phyloP scores from a whole-genome alignment of 2,113 vertebrate species.

The Chloropsis cyanopogon region DNA sequence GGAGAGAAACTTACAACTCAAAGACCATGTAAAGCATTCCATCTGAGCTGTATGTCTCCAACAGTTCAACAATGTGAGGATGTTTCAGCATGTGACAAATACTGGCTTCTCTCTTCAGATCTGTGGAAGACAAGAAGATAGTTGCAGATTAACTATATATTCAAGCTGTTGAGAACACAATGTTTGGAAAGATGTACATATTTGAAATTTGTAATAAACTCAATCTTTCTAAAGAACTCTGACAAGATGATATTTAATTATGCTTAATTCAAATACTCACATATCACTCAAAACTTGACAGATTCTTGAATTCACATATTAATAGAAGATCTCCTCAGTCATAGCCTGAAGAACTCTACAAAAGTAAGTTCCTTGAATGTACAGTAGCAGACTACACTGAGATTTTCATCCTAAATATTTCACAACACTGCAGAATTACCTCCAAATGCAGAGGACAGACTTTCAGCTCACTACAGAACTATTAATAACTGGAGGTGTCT shows the following conservation, averaged over 20 bases:
- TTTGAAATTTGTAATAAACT: background rate
- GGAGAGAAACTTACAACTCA: slow-evolving; percentile 90
- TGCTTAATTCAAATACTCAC: background rate
- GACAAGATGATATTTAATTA: background rate
- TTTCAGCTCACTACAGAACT: background rate
- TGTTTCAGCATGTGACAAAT: slow-evolving; percentile 99
- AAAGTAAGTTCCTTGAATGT: background rate
- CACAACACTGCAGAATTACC: background rate
- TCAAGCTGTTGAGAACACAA: background rate
- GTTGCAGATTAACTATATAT: slow-evolving; percentile 27
- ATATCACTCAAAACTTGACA: background rate
- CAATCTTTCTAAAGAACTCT: background rate
- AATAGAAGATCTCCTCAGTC: background rate
- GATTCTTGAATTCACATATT: background rate
- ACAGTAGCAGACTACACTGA: background rate
- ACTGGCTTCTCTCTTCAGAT: slow-evolving; percentile 98
- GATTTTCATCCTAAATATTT: background rate
- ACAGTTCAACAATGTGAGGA: slow-evolving; percentile 95
- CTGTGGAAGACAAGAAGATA: slow-evolving; percentile 71
- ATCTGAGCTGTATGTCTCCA: slow-evolving; percentile 98
- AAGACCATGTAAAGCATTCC: slow-evolving; percentile 99
- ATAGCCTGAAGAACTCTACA: background rate
- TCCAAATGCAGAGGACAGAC: background rate
- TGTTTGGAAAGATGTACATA: background rate
- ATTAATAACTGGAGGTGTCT: background rate